Conservation (phyloP, 35 echinoderm and acorn worm genomes). For the Ophiothrix spiculata region DNA sequence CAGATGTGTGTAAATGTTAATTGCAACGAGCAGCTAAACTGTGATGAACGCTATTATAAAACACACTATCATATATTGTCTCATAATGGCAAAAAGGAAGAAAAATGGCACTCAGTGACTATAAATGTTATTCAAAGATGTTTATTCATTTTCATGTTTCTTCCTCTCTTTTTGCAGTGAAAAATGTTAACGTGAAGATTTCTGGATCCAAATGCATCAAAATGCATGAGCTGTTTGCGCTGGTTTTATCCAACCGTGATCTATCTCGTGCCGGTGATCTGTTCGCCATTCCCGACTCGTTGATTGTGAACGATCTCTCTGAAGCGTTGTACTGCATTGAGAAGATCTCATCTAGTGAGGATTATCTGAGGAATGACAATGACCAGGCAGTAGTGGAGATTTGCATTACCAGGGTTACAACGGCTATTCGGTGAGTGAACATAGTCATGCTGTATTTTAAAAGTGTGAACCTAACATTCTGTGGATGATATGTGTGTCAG, state of each 20-base stretch:
- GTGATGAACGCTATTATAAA: no score
- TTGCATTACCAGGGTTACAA: constrained; percentile 94
- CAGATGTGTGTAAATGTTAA: no score
- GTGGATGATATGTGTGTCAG: background rate
- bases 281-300: constrained; percentile 81
- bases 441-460: background rate
- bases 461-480: no score
- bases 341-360: constrained; percentile 68
- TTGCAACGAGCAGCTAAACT: no score
- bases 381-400: constrained; percentile 98
- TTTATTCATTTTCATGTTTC: no score
- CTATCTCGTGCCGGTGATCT: constrained; percentile 83
- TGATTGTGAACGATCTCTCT: constrained; percentile 80
- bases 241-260: constrained; percentile 76
- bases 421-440: constrained; percentile 84
- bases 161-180: no score
- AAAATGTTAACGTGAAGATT: background rate
- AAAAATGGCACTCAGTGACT: no score
- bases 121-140: no score
- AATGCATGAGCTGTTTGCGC: constrained; percentile 92
- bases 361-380: constrained; percentile 90
- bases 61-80: no score
- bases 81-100: no score
- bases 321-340: constrained; percentile 78
- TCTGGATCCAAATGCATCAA: background rate